Conservation (phyloP, 2,888 invertebrate species). For the Rotaria magnacalcarata region DNA sequence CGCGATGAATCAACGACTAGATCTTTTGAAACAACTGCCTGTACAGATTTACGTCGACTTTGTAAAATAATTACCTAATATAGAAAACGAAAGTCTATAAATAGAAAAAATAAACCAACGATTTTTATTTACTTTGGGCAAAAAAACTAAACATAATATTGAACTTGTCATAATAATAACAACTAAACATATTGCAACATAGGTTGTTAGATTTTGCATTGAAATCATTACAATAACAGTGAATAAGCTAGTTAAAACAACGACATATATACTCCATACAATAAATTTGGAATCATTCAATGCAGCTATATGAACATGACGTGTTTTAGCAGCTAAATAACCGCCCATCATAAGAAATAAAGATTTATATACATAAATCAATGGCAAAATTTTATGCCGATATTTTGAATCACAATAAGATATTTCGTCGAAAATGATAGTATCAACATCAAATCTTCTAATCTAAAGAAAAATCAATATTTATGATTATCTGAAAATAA, state of each 20-base stretch:
- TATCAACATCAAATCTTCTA: not conserved
- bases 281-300: constrained; percentile 27
- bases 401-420: not conserved
- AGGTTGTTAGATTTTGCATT: not conserved
- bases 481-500: not conserved
- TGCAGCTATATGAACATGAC: constrained; percentile 32
- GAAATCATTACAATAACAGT: not conserved
- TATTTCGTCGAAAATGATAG: not conserved
- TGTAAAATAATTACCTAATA: not conserved
- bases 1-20: constrained; percentile 4
- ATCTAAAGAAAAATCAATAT: not conserved
- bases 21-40: constrained; percentile 14
- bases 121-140: not conserved
- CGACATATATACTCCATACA: not conserved
- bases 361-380: constrained; percentile 27
- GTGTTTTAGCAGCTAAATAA: constrained; percentile 28
- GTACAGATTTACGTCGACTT: not conserved
- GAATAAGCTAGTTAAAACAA: constrained; percentile 27
- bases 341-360: constrained; percentile 18
- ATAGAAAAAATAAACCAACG: not conserved
- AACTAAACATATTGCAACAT: not conserved
- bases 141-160: constrained; percentile 22
- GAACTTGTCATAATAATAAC: not conserved
- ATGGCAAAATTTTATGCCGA: not conserved
- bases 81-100: not conserved